phyloP scores from a whole-genome alignment of 1,140 invertebrate species.

The Leptinotarsa defecta region DNA sequence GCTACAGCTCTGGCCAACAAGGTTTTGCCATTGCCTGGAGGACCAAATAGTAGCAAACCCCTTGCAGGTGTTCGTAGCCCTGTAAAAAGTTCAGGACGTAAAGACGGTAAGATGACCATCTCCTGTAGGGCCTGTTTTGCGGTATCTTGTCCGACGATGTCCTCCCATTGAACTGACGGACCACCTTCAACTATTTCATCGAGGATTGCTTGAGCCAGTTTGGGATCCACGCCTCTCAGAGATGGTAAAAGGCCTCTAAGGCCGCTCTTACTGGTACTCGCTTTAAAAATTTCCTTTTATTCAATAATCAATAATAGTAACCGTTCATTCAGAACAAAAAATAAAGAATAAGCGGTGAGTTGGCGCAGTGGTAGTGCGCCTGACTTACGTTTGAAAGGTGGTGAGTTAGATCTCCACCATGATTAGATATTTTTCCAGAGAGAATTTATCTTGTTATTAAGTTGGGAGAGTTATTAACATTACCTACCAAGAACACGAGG shows the following conservation, averaged over 20 bases:
- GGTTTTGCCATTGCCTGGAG: constrained; percentile 90
- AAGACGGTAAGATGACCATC: constrained; percentile 94
- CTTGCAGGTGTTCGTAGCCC: constrained; percentile 86
- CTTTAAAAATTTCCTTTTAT: not conserved
- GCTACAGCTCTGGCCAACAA: constrained; percentile 89
- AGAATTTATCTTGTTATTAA: no score
- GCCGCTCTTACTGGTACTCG: constrained; percentile 30
- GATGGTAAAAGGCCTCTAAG: constrained; percentile 52
- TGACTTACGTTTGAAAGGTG: no score
- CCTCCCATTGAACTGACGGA: constrained; percentile 86
- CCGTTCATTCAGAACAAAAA: no score
- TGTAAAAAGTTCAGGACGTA: constrained; percentile 95
- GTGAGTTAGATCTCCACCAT: no score
- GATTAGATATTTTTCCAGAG: no score
- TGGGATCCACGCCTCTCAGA: constrained; percentile 83
- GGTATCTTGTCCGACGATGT: constrained; percentile 87
- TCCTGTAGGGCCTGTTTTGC: constrained; percentile 96
- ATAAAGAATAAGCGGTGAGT: no score
- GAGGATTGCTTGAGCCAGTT: constrained; percentile 80
- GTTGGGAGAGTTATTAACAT: no score
- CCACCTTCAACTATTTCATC: constrained; percentile 77
- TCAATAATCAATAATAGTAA: no score
- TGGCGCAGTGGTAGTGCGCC: no score
- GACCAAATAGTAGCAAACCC: constrained; percentile 93
- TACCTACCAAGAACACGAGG: no score